These are phyloP conservation scores for Wiebesia pumilae DNA, from an alignment of 1,140 invertebrate genomes.

Conservation along the genomic window DNA sequence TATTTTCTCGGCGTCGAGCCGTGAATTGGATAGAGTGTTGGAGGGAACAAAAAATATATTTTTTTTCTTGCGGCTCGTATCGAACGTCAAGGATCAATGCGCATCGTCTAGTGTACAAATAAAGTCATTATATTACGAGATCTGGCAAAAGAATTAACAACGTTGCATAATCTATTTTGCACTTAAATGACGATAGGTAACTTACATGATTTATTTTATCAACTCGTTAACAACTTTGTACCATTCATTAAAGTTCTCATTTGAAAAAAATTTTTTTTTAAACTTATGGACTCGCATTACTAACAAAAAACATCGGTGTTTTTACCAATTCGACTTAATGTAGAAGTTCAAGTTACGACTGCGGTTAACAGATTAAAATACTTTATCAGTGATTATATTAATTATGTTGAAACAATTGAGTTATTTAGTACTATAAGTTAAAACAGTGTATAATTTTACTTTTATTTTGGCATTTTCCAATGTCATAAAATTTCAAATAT, in stretches of 20 bases:
- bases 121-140: constrained; percentile 37
- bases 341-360: constrained; percentile 4
- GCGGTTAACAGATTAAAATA: constrained; percentile 13
- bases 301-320: not conserved
- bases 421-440: not conserved
- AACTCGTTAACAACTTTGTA: not conserved
- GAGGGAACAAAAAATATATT: not conserved
- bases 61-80: constrained; percentile 1
- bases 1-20: constrained; percentile 5
- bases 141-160: constrained; percentile 35
- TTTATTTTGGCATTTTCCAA: not conserved
- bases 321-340: not conserved
- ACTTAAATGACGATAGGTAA: constrained; percentile 27
- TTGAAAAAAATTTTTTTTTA: not conserved
- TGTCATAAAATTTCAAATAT: not conserved
- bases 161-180: constrained; percentile 26
- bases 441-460: not conserved
- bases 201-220: constrained; percentile 42
- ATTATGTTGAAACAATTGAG: not conserved
- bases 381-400: not conserved
- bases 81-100: constrained; percentile 1
- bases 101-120: constrained; percentile 14
- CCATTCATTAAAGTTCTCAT: constrained; percentile 14
- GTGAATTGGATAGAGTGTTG: not conserved
- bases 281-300: not conserved